phyloP scores from a whole-genome alignment of 1,140 invertebrate genomes.

The Drosophila murphyi region DNA sequence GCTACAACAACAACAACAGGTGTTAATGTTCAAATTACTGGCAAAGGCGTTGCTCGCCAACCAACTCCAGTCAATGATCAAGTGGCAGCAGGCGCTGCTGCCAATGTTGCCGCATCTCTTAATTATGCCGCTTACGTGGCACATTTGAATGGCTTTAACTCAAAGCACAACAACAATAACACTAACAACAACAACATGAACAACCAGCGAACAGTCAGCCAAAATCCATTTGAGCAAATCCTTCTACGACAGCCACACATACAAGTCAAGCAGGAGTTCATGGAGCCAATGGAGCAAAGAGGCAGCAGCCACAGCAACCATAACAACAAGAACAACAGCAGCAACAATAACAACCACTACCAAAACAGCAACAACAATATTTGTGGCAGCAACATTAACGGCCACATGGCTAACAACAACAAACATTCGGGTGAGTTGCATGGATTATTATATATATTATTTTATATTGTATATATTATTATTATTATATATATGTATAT shows the following conservation, averaged over 20 bases:
- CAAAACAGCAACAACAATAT: constrained; percentile 32
- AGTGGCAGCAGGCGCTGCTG: constrained; percentile 35
- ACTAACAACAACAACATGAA: constrained; percentile 29
- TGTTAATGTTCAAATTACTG: constrained; percentile 82
- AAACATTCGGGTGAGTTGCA: constrained; percentile 31
- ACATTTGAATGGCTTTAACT: constrained; percentile 81
- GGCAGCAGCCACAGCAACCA: constrained; percentile 20
- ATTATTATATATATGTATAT: no score
- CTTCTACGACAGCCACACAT: constrained; percentile 67
- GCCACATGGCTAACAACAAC: constrained; percentile 5
- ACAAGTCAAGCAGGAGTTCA: constrained; percentile 79
- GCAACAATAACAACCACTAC: constrained; percentile 20
- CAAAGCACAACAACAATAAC: constrained; percentile 64
- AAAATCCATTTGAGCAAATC: constrained; percentile 42
- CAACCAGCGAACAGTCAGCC: constrained; percentile 6
- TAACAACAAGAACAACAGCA: constrained; percentile 24
- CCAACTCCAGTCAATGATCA: constrained; percentile 68
- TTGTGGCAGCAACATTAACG: constrained; percentile 7
- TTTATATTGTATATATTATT: no score
- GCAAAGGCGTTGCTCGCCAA: constrained; percentile 69
- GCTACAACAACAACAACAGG: constrained; percentile 61
- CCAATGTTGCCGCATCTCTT: constrained; percentile 50
- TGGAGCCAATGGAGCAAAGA: constrained; percentile 55
- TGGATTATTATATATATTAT: no score
- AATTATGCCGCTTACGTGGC: constrained; percentile 76